Evolutionary conservation across 2,113 vertebrate genomes (phyloP), one percentile per base, ranked within the genome.

Genomic region (Aphyosemion australe): DNA sequence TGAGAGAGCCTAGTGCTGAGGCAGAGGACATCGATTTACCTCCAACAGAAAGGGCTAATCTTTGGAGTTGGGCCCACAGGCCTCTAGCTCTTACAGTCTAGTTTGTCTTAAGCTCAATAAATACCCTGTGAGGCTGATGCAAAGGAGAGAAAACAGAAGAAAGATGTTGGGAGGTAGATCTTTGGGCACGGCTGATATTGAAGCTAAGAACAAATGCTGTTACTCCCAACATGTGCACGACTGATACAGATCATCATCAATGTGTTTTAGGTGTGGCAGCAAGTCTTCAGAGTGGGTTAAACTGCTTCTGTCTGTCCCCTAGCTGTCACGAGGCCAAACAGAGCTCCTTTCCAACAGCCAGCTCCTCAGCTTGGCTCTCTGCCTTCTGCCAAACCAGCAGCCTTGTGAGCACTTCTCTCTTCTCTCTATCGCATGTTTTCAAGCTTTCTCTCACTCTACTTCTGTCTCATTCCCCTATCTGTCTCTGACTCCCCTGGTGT

Each of bases 11-110:
- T 50, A 53, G 52, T 34, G 75, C 65, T 39, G 58, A 69, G 49
- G 73, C n/a, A 18, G 18, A 52, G 34, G 59, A 52, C 43, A 86
- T 83, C 46, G 74, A 91, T 91, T 82, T 45, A 79, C 71, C 76
- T 64, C 61, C 49, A 79, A 78, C 76, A 66, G 88, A 42, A 88
- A 90, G 84, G 85, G 90, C 89, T 91, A 85, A 84, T 90, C 84
- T 84, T 84, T 59, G 61, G 77, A 78, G 60, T 46, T 11, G 1
- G 57, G 83, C 78, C 63, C 79, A 61, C 8, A 78, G 80, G 81
- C 69, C 46, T 79, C 59, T 18, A 52, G 84, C 87, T 86, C 87
- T 88, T 87, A 85, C 64, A 77, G 77, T 76, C 69, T 83, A 65
- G 77, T 67, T 72, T 48, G 57, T 50, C 52, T 63, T 32, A 53